These are phyloP conservation scores for Protonemura montana DNA, from an alignment of 2,888 invertebrate genomes.

Conservation along the genomic window DNA sequence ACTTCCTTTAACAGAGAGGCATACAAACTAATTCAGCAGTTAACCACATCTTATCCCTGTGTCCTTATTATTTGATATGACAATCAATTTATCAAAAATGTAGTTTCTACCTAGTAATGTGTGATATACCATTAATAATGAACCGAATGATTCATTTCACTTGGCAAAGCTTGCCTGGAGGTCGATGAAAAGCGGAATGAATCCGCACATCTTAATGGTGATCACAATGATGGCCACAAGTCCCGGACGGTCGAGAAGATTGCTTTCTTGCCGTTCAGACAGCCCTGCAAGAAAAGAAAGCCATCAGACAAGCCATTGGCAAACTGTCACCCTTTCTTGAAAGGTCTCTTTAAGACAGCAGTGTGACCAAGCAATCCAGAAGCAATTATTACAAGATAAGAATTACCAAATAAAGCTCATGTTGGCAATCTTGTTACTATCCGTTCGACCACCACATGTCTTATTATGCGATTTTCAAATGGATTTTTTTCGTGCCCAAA, in stretches of 20 bases:
- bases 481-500: too few relatives aligned
- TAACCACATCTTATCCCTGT: slow-evolving; percentile 24
- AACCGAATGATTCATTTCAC: not conserved
- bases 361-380: too few relatives aligned
- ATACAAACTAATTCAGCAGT: slow-evolving; percentile 7
- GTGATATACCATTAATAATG: not conserved
- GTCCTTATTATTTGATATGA: slow-evolving; percentile 37
- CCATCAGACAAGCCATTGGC: not conserved
- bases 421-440: too few relatives aligned
- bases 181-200: not conserved
- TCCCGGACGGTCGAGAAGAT: not conserved
- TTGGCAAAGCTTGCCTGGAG: not conserved
- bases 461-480: too few relatives aligned
- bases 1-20: not conserved
- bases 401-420: too few relatives aligned
- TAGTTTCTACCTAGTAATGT: slow-evolving; percentile 16
- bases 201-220: not conserved
- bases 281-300: not conserved
- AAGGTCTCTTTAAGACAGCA: not conserved
- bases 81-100: slow-evolving; percentile 35
- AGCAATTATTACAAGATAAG: too few relatives aligned
- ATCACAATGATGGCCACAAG: not conserved
- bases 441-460: too few relatives aligned
- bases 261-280: not conserved
- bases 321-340: not conserved